Conservation (phyloP, 2,797 vertebrate species). For the Acanthis flammea region DNA sequence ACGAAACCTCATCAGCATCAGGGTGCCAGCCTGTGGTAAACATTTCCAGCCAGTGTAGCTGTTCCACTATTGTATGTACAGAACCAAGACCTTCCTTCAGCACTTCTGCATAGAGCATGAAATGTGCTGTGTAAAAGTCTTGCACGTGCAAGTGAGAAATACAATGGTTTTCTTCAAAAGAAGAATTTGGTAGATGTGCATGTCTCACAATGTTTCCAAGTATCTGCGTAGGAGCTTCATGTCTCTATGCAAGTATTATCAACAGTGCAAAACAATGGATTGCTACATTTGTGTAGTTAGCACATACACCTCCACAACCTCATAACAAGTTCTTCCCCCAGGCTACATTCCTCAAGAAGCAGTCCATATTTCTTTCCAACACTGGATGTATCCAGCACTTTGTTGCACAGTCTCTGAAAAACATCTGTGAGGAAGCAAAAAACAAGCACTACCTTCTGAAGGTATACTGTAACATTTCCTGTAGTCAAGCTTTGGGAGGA, state of each 20-base stretch:
- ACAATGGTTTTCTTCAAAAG: neutral
- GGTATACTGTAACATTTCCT: neutral
- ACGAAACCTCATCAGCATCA: neutral
- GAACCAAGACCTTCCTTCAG: neutral
- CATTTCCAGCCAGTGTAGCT: neutral
- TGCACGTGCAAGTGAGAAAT: neutral
- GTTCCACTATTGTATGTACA: neutral
- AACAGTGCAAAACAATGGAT: neutral
- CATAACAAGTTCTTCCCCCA: neutral
- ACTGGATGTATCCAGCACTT: neutral
- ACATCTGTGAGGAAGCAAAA: neutral
- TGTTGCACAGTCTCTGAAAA: neutral
- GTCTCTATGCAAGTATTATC: neutral
- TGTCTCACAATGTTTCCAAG: neutral
- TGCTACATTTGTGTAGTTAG: neutral
- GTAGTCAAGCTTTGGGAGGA: neutral
- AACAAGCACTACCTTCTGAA: neutral
- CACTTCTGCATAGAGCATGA: neutral
- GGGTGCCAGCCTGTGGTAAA: neutral
- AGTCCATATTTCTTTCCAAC: neutral
- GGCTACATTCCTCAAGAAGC: neutral
- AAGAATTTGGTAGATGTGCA: neutral
- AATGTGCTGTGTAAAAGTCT: neutral
- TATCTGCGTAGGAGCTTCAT: accelerated
- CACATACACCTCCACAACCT: neutral